Evolutionary conservation across 2,113 vertebrate species (phyloP), one percentile per base, ranked within the genome.

Genomic region (Daubentonia madagascariensis): DNA sequence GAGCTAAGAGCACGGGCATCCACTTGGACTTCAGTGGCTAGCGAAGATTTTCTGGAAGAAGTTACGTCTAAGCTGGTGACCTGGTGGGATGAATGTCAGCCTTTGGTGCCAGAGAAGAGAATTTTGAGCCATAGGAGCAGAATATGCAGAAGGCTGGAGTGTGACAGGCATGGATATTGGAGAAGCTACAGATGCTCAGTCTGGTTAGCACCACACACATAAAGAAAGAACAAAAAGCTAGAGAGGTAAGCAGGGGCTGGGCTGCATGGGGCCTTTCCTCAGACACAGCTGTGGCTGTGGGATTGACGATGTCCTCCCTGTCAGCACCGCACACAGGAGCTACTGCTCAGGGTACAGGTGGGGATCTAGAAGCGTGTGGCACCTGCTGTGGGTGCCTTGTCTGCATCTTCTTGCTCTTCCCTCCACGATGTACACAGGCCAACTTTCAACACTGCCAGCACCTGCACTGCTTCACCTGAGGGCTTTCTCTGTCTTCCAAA

Each of bases 251-350:
- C 5, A 1, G 80, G 13, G 59, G 12, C 32, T 30, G 2, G 13
- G 35, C 35, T 4, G 0, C 3, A 2, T 0, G 25, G 45, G 10
- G 14, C 22, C 20, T n/a, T 10, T 23, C 4, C 40, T 40, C 61
- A n/a, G 61, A 43, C n/a, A 8, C 6, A n/a, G 13, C 83, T 73
- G 43, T 18, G 54, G 40, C 30, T n/a, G 37, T 23, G 37, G 23
- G 65, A 22, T 0, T 79, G 63, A 30, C 48, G 83, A 63, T 4
- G n/a, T 14, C 17, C 23, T 76, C 40, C 5, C 40, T 25, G 13
- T 61, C 20, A 13, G 40, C 61, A 59, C 40, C 32, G 10, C 9
- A 3, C 40, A 40, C 25, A 23, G 85, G 80, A 48, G 22, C n/a
- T 32, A 12, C 50, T 32, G 25, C 18, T 72, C 28, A 72, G 28